Percentiles rank a stretch among this genome's conserved stretches.
phyloP scores from a whole-genome alignment of 1,140 invertebrate species.

The Pantala flavescens region DNA sequence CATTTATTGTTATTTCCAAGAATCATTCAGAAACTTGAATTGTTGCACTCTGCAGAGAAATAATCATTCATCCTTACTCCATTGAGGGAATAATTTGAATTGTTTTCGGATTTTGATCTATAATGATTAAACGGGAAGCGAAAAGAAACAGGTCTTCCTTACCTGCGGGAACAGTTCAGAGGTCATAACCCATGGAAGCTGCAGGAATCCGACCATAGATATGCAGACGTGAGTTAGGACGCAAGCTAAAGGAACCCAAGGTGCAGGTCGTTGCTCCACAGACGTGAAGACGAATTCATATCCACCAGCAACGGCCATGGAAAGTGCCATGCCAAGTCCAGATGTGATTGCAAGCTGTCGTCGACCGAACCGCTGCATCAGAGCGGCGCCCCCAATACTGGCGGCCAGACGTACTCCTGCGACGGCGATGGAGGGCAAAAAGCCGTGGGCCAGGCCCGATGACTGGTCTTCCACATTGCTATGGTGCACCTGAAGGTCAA shows the following conservation, averaged over 20 bases:
- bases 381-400: slow-evolving; percentile 50
- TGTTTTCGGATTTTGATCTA: too few relatives aligned
- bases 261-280: background rate
- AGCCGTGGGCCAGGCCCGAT: slow-evolving; percentile 38
- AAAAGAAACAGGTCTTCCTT: slow-evolving; percentile 31
- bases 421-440: slow-evolving; percentile 60
- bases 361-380: slow-evolving; percentile 59
- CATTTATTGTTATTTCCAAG: too few relatives aligned
- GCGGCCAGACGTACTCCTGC: slow-evolving; percentile 55
- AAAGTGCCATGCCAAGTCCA: slow-evolving; percentile 48
- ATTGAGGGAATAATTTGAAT: too few relatives aligned
- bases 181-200: slow-evolving; percentile 63
- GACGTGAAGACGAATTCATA: slow-evolving; percentile 5
- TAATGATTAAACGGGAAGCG: too few relatives aligned
- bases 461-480: background rate
- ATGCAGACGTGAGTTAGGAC: slow-evolving; percentile 55
- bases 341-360: slow-evolving; percentile 54
- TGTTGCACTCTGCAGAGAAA: too few relatives aligned
- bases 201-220: slow-evolving; percentile 61
- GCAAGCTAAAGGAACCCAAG: slow-evolving; percentile 46
- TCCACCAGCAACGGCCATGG: slow-evolving; percentile 32
- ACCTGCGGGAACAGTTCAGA: slow-evolving; percentile 60
- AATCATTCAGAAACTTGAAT: too few relatives aligned
- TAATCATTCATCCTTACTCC: too few relatives aligned
- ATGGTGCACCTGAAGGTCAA: background rate